Percentiles rank a stretch among this genome's conserved stretches.
Evolutionary conservation across 2,888 invertebrate genomes (phyloP).

Genomic region (Dryocosmus kuriphilus): DNA sequence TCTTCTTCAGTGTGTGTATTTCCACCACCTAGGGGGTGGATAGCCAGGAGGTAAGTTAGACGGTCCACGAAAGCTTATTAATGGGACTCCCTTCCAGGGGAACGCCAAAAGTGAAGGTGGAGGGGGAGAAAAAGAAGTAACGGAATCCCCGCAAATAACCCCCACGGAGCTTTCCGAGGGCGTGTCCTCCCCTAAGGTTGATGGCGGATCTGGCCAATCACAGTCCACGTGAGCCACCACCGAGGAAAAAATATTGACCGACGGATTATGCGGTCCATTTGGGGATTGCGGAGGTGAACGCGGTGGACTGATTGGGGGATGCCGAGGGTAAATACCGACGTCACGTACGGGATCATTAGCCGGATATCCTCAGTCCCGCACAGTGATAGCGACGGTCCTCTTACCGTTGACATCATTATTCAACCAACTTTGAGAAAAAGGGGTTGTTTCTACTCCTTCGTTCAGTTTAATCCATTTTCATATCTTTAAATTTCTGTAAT

Average conservation of each 20-base stretch:
- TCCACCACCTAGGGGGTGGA: slow-evolving; percentile 7
- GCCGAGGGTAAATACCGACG: slow-evolving; percentile 70
- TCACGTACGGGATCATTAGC: slow-evolving; percentile 75
- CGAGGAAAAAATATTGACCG: slow-evolving; percentile 76
- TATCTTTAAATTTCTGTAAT: neutral
- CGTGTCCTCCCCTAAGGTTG: slow-evolving; percentile 63
- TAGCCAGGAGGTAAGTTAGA: slow-evolving; percentile 42
- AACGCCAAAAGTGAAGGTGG: neutral
- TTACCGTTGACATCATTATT: slow-evolving; percentile 39
- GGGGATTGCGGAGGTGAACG: slow-evolving; percentile 74
- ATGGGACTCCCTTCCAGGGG: slow-evolving; percentile 51
- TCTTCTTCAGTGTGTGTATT: slow-evolving; percentile 12
- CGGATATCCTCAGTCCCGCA: slow-evolving; percentile 66
- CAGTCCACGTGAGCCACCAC: slow-evolving; percentile 55
- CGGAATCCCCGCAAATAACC: slow-evolving; percentile 73
- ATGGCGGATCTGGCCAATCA: slow-evolving; percentile 66
- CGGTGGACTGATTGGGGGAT: slow-evolving; percentile 55
- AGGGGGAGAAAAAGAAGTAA: slow-evolving; percentile 69
- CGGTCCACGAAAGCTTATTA: slow-evolving; percentile 56
- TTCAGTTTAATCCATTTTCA: neutral
- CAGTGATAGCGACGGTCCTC: slow-evolving; percentile 58
- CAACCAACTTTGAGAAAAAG: neutral
- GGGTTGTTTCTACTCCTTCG: neutral
- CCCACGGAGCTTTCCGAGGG: slow-evolving; percentile 62
- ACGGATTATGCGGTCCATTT: slow-evolving; percentile 76